Percentiles rank a stretch among this genome's conserved stretches.
phyloP scores from a whole-genome alignment of 2,113 vertebrate species.

The Heterotis niloticus region DNA sequence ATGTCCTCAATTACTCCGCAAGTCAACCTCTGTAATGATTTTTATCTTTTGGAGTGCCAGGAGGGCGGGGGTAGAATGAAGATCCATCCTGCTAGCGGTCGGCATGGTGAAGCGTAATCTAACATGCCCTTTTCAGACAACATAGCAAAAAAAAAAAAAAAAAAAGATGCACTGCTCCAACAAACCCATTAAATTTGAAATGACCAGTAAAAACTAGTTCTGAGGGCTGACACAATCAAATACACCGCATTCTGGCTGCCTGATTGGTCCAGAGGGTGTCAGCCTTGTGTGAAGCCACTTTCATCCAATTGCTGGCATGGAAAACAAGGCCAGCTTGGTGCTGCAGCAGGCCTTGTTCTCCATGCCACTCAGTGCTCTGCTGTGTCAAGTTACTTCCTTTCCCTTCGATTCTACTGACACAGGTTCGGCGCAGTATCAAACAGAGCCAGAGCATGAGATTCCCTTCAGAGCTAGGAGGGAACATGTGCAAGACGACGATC shows the following conservation, averaged over 20 bases:
- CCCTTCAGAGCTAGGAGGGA: neutral
- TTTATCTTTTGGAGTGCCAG: constrained; percentile 40
- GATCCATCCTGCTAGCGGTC: constrained; percentile 24
- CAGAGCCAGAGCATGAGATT: neutral
- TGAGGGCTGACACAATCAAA: constrained; percentile 27
- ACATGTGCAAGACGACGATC: neutral
- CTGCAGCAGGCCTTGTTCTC: neutral
- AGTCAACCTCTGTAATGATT: constrained; percentile 55
- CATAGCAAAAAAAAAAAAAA: constrained; percentile 48
- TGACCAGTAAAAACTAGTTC: constrained; percentile 38
- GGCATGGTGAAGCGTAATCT: constrained; percentile 34
- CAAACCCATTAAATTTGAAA: constrained; percentile 36
- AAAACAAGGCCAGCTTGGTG: constrained; percentile 12
- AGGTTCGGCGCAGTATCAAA: neutral
- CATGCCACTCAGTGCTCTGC: neutral
- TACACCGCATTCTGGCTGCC: constrained; percentile 12
- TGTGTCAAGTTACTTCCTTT: neutral
- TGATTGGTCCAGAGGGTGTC: constrained; percentile 40
- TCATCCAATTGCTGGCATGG: constrained; percentile 30
- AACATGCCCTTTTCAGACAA: constrained; percentile 39
- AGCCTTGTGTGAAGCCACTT: constrained; percentile 27
- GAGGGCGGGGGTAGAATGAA: constrained; percentile 26
- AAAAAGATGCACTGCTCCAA: constrained; percentile 34
- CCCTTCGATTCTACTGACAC: neutral
- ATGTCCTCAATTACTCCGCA: constrained; percentile 62